These are phyloP conservation scores for Eriosoma lanigerum DNA, from an alignment of 1,140 invertebrate genomes.

Conservation along the genomic window DNA sequence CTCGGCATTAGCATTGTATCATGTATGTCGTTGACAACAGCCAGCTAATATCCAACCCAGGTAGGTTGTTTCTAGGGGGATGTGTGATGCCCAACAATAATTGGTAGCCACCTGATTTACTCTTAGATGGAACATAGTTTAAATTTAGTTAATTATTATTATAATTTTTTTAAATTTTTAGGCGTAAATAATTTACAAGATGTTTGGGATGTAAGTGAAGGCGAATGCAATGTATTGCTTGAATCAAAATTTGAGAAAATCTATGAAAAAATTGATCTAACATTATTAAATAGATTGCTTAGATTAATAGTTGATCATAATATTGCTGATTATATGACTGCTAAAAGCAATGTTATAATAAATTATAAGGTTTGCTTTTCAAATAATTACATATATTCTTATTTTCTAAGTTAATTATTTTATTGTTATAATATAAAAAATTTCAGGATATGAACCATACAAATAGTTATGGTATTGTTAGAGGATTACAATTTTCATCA, in stretches of 20 bases:
- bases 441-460: slow-evolving; percentile 97
- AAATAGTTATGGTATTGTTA: slow-evolving; percentile 90
- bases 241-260: slow-evolving; percentile 98
- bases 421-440: slow-evolving; percentile 39
- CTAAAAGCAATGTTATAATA: slow-evolving; percentile 99
- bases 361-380: slow-evolving; percentile 81
- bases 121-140: too few species aligned
- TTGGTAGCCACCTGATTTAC: too few species aligned
- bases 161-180: slow-evolving; percentile 56
- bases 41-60: too few species aligned
- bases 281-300: slow-evolving; percentile 91
- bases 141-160: neutral
- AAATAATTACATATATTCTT: neutral
- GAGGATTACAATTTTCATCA: slow-evolving; percentile 97
- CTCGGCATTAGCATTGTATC: too few species aligned
- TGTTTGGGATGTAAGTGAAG: slow-evolving; percentile 97
- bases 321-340: slow-evolving; percentile 99
- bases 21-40: too few species aligned
- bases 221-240: slow-evolving; percentile 97
- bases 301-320: slow-evolving; percentile 99
- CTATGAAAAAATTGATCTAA: slow-evolving; percentile 99
- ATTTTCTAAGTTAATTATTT: neutral
- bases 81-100: too few species aligned
- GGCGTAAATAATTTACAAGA: slow-evolving; percentile 96
- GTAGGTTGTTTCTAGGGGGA: too few species aligned